phyloP scores from a whole-genome alignment of 2,797 vertebrate species.

The Sebastolobus alascanus region DNA sequence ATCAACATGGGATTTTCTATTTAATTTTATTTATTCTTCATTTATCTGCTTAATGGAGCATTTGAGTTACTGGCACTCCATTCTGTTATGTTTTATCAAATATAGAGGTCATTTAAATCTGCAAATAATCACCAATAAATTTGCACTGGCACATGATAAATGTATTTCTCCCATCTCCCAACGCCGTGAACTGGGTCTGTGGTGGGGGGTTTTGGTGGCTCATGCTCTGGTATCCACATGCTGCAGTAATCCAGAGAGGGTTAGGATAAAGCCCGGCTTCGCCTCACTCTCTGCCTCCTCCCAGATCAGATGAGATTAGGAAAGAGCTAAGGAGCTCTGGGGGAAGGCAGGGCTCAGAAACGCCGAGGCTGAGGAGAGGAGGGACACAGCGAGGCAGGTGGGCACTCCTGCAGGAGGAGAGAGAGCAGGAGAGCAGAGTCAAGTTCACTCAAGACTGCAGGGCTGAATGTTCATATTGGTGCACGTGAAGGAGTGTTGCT shows the following conservation, averaged over 20 bases:
- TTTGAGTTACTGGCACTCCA: slow-evolving; percentile 32
- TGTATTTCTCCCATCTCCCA: slow-evolving; percentile 35
- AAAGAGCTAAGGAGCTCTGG: slow-evolving; percentile 67
- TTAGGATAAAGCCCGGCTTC: slow-evolving; percentile 72
- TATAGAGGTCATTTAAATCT: slow-evolving; percentile 31
- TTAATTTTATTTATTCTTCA: slow-evolving; percentile 25
- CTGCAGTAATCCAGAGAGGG: slow-evolving; percentile 74
- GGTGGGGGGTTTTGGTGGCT: slow-evolving; percentile 50
- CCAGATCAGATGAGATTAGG: slow-evolving; percentile 81
- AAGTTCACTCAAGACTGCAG: not conserved
- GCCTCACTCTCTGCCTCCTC: slow-evolving; percentile 74
- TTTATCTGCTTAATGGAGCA: slow-evolving; percentile 6
- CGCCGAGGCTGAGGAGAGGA: slow-evolving; percentile 57
- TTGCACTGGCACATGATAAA: slow-evolving; percentile 29
- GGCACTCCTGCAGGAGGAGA: slow-evolving; percentile 42
- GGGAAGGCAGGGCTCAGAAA: slow-evolving; percentile 58
- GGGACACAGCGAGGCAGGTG: slow-evolving; percentile 64
- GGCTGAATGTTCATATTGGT: slow-evolving; percentile 13
- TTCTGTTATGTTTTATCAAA: slow-evolving; percentile 35
- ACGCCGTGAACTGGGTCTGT: slow-evolving; percentile 37
- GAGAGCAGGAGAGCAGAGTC: slow-evolving; percentile 15
- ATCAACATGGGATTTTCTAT: slow-evolving; percentile 43
- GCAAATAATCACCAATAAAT: slow-evolving; percentile 21
- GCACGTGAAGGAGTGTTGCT: slow-evolving; percentile 10
- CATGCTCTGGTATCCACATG: slow-evolving; percentile 62